Percentiles rank a stretch among this genome's conserved stretches.
These are phyloP conservation scores for Battus philenor DNA, from an alignment of 1,140 invertebrate species.

Conservation along the genomic window DNA sequence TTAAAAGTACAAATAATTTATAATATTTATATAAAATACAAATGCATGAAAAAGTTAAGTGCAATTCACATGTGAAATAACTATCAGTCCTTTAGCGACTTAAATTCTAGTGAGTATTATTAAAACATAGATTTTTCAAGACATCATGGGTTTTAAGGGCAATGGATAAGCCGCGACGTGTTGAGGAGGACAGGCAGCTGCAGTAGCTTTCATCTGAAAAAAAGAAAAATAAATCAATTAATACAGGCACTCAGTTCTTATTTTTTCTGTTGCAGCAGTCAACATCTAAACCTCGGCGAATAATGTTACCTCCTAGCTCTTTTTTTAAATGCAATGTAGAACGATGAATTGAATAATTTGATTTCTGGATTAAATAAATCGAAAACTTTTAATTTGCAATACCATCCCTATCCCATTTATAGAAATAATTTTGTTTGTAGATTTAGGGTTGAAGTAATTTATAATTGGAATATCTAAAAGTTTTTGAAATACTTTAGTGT, in stretches of 20 bases:
- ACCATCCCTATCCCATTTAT: too few species aligned
- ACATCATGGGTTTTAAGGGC: slow-evolving; percentile 17
- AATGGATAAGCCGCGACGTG: neutral
- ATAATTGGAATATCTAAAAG: too few species aligned
- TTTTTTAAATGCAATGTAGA: too few species aligned
- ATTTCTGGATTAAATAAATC: too few species aligned
- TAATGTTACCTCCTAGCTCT: too few species aligned
- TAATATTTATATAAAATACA: slow-evolving; percentile 64
- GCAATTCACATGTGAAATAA: slow-evolving; percentile 43
- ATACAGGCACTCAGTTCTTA: neutral
- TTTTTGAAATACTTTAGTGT: neutral
- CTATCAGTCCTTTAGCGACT: slow-evolving; percentile 55
- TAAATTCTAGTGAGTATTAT: slow-evolving; percentile 68
- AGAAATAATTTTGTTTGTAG: too few species aligned
- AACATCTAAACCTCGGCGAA: too few species aligned
- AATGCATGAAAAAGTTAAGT: slow-evolving; percentile 68
- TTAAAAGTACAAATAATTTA: slow-evolving; percentile 55
- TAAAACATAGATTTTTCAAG: slow-evolving; percentile 29
- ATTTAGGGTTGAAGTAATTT: too few species aligned
- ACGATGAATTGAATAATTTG: too few species aligned
- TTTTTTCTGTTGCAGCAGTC: too few species aligned
- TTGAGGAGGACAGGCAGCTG: neutral
- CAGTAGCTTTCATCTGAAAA: slow-evolving; percentile 7
- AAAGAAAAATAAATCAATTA: neutral
- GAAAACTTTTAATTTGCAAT: too few species aligned